Evolutionary conservation across 2,113 vertebrate genomes (phyloP).

Genomic region (Sorex araneus): DNA sequence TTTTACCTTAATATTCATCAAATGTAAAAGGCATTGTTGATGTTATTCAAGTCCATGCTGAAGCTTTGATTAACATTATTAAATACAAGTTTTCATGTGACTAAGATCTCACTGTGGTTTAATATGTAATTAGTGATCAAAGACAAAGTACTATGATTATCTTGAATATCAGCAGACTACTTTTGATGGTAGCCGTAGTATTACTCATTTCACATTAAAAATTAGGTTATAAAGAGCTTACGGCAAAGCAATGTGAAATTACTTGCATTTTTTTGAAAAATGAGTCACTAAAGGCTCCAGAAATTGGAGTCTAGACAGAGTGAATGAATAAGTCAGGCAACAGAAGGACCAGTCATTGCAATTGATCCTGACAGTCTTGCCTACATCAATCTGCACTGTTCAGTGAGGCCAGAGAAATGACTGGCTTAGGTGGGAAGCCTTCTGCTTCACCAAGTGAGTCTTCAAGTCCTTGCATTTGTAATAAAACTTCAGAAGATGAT

Average conservation of each 20-base stretch:
- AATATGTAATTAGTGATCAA: slow-evolving; percentile 56
- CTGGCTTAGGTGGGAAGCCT: background rate
- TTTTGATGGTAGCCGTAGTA: slow-evolving; percentile 24
- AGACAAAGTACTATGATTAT: background rate
- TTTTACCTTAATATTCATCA: slow-evolving; percentile 53
- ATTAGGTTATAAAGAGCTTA: slow-evolving; percentile 64
- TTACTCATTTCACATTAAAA: slow-evolving; percentile 55
- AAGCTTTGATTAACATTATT: slow-evolving; percentile 3
- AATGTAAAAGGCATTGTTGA: background rate
- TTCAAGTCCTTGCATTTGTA: accelerated
- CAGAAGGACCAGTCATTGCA: background rate
- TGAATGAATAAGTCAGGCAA: slow-evolving; percentile 13
- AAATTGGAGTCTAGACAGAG: slow-evolving; percentile 70
- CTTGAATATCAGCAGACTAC: background rate
- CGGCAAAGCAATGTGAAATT: slow-evolving; percentile 70
- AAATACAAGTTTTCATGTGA: background rate
- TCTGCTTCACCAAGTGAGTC: background rate
- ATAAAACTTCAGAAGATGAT: background rate
- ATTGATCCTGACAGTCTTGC: background rate
- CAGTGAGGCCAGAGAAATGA: background rate
- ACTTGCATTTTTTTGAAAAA: slow-evolving; percentile 69
- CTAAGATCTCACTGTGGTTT: background rate
- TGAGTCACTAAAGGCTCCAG: slow-evolving; percentile 58
- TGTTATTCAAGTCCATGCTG: slow-evolving; percentile 21
- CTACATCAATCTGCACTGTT: too few relatives aligned